Percentiles rank a stretch among this genome's conserved stretches.
These are phyloP conservation scores for Pollenia griseotomentosa DNA, from an alignment of 2,888 invertebrate species.

Conservation along the genomic window DNA sequence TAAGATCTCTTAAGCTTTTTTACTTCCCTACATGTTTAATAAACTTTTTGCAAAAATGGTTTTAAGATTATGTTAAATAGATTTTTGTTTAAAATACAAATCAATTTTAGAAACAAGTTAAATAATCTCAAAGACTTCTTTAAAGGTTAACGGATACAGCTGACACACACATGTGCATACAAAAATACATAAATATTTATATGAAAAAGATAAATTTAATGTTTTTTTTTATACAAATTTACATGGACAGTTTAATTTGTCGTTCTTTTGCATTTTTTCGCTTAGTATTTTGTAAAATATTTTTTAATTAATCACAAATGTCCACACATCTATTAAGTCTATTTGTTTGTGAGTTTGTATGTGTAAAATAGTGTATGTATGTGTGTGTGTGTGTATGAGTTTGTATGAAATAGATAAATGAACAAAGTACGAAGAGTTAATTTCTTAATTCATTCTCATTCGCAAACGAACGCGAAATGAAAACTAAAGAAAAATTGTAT, in stretches of 20 bases:
- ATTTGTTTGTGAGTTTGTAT: background rate
- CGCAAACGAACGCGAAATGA: background rate
- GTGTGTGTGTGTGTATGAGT: background rate
- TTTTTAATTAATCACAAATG: slow-evolving; percentile 33
- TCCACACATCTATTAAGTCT: background rate
- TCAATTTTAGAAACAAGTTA: no score
- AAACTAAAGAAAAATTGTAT: no score
- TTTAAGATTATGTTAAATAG: no score
- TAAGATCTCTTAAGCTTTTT: no score
- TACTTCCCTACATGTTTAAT: background rate
- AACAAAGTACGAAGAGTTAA: slow-evolving; percentile 2
- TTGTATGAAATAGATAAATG: slow-evolving; percentile 3
- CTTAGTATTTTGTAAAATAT: background rate
- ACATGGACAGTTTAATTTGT: slow-evolving; percentile 50
- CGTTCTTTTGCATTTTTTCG: slow-evolving; percentile 1
- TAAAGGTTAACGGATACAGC: no score
- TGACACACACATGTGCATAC: background rate
- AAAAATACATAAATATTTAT: background rate
- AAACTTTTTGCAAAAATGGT: background rate
- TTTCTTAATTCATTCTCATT: background rate
- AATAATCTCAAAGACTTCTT: no score
- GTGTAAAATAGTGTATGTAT: background rate
- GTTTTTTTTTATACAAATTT: slow-evolving; percentile 19
- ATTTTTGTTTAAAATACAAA: no score
- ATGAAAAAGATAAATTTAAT: background rate